Evolutionary conservation across 2,888 invertebrate species (phyloP).

Genomic region (Mesochorus sp.): DNA sequence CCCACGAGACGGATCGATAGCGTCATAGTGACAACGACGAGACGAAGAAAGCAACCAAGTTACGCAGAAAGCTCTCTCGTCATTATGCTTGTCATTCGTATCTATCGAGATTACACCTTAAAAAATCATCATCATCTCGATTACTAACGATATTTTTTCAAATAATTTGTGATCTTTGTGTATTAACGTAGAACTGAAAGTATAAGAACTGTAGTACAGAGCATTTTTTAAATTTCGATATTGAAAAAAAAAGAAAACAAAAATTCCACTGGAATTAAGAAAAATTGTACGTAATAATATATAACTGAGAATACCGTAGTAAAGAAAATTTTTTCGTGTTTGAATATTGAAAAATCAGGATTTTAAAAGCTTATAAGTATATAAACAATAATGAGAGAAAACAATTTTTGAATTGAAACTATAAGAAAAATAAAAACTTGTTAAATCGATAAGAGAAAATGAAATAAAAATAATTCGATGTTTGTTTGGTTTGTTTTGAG

Average conservation of each 20-base stretch:
- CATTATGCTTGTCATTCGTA: neutral
- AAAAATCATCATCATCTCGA: too few species aligned
- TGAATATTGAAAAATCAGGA: neutral
- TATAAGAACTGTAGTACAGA: too few species aligned
- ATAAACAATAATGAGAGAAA: too few species aligned
- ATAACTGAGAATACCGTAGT: neutral
- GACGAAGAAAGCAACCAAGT: constrained; percentile 8
- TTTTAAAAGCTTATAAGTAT: neutral
- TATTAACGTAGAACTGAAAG: too few species aligned
- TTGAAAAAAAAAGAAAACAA: neutral
- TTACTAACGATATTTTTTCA: too few species aligned
- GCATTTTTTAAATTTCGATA: neutral
- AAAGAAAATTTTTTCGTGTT: neutral
- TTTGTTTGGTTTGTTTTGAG: too few species aligned
- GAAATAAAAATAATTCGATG: too few species aligned
- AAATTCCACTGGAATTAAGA: too few species aligned
- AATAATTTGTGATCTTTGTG: too few species aligned
- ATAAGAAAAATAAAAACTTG: too few species aligned
- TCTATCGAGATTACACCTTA: neutral
- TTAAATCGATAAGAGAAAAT: too few species aligned
- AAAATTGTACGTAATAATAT: neutral
- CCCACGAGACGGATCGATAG: constrained; percentile 73
- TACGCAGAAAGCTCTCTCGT: neutral
- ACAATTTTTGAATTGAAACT: neutral
- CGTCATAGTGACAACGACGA: constrained; percentile 72